Percentiles rank a stretch among this genome's conserved stretches.
Conservation (phyloP, 2,113 vertebrate species). For the Toxostoma redivivum region DNA sequence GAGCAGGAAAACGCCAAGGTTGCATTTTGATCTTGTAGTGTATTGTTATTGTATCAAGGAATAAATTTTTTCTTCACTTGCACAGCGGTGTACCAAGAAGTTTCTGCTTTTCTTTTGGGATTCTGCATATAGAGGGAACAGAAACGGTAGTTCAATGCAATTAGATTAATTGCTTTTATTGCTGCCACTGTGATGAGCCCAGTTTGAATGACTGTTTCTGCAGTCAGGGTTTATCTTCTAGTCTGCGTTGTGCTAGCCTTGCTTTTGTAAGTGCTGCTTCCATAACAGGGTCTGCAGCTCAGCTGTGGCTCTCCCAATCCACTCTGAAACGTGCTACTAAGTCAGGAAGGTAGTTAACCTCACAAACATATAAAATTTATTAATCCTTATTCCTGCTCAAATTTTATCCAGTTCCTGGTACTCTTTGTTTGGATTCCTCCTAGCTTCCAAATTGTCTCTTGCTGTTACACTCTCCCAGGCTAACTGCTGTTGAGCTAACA, state of each 20-base stretch:
- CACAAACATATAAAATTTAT: not conserved
- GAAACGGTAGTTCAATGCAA: not conserved
- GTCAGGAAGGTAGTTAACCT: not conserved
- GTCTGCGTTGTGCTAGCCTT: accelerated
- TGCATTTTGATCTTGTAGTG: not conserved
- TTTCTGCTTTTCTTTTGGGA: not conserved
- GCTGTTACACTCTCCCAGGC: not conserved
- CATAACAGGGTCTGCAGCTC: not conserved
- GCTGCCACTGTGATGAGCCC: not conserved
- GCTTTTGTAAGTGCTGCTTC: not conserved
- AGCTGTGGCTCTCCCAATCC: not conserved
- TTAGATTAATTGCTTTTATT: not conserved
- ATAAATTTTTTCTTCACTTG: not conserved
- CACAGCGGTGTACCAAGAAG: not conserved
- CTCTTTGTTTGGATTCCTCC: not conserved
- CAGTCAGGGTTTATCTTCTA: not conserved
- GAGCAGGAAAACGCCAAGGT: not conserved
- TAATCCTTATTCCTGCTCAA: not conserved
- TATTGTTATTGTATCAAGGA: not conserved
- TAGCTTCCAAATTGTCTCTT: not conserved
- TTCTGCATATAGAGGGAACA: not conserved
- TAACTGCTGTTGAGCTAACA: not conserved
- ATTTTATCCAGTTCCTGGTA: not conserved
- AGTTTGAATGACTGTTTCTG: not conserved
- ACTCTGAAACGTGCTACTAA: not conserved